Evolutionary conservation across 2,113 vertebrate species (phyloP), one percentile per base, ranked within the genome.

Genomic region (Pitta sordida): DNA sequence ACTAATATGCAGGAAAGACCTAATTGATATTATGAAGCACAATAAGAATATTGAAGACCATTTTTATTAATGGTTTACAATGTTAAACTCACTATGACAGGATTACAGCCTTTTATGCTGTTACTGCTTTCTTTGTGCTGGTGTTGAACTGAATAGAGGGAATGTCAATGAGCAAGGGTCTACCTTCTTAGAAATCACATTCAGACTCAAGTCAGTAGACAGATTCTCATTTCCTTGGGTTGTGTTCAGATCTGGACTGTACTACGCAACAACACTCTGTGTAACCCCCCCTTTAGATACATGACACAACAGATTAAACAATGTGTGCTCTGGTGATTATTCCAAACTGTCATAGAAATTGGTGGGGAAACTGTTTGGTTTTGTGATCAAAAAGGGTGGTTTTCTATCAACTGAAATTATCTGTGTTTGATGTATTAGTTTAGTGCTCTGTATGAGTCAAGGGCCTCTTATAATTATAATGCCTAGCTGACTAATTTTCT

Each of bases 1-100:
- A 67, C 19, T 48, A 80, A 77, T 85, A 52, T 63, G 64, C 49
- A 87, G 71, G 53, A 95, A 96, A 84, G 53, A 22, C 41, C 63
- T 95, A 89, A 91, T 88, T 88, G 59, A 65, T 85, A 92, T 92
- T 51, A 67, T 15, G 4, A 86, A 86, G 55, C 68, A 88, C 88
- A 90, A 78, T 83, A 90, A 55, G 71, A 83, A 67, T 64, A 64
- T 86, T 93, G 88, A 86, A 93, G 80, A 65, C 59, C 83, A 43
- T 71, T 87, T 92, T 59, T 81, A 48, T 96, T 90, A 88, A 96
- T 94, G 52, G 70, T 95, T 96, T 92, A 92, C 87, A 78, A 63
- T 53, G 62, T 83, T 83, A 91, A 91, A 83, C 48, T 91, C 83
- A 77, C 79, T 90, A n/a, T 87, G 95, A 91, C 71, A 92, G 90